A percentile compares a stretch with the other conserved stretches of the same genome.
Evolutionary conservation across 2,797 vertebrate species (phyloP).

Genomic region (Crocodylus rhombifer): DNA sequence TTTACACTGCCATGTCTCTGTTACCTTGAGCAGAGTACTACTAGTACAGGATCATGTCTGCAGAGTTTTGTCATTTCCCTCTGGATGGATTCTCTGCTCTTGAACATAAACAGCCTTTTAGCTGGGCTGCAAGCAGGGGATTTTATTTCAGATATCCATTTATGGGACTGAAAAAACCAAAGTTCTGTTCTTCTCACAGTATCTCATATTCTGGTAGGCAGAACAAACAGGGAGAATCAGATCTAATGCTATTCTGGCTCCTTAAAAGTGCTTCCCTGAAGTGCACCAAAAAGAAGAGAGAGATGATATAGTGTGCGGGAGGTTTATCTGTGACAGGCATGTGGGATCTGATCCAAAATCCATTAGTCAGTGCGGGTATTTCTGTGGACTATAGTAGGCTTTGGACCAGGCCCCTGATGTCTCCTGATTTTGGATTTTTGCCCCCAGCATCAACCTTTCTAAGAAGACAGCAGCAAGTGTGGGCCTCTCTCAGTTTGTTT

Average conservation of each 20-base stretch:
- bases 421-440: neutral
- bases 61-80: neutral
- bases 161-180: neutral
- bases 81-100: neutral
- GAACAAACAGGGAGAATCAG: neutral
- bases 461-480: fast-evolving
- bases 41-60: neutral
- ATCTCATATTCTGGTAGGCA: neutral
- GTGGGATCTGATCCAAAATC: neutral
- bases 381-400: neutral
- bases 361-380: neutral
- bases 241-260: neutral
- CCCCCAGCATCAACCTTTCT: neutral
- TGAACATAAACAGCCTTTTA: neutral
- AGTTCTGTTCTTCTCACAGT: neutral
- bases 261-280: neutral
- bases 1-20: neutral
- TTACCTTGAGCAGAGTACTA: neutral
- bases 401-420: neutral
- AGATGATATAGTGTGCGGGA: neutral
- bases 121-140: neutral
- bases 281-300: neutral
- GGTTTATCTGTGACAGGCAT: neutral
- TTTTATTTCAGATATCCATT: neutral
- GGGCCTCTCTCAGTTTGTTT: neutral